These are phyloP conservation scores for Podocnemis expansa DNA, from an alignment of 2,113 vertebrate species.

Conservation along the genomic window DNA sequence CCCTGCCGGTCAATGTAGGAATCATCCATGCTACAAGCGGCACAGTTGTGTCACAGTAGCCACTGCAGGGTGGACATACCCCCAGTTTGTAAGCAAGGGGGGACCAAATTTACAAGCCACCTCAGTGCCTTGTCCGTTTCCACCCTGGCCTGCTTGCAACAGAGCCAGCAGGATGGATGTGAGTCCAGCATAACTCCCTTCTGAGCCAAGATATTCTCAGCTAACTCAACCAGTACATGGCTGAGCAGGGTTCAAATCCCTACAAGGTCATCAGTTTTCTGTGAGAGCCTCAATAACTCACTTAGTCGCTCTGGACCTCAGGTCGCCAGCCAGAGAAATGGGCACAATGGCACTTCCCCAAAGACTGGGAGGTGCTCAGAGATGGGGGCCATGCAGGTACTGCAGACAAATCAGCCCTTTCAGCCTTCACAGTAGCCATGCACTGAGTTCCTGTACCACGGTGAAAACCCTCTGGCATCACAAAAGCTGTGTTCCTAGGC, in stretches of 20 bases:
- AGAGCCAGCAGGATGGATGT: neutral
- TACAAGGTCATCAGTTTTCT: too few species aligned
- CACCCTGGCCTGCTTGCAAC: neutral
- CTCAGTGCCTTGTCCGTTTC: too few species aligned
- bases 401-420: neutral
- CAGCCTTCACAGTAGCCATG: fast-evolving
- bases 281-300: neutral
- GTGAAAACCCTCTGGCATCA: fast-evolving
- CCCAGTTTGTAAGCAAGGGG: neutral
- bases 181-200: neutral
- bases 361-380: too few species aligned
- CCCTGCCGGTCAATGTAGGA: too few species aligned
- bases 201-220: neutral
- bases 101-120: neutral
- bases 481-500: neutral
- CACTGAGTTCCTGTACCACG: fast-evolving
- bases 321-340: neutral
- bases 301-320: neutral
- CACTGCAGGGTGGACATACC: neutral
- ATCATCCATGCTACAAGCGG: too few species aligned
- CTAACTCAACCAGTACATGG: neutral
- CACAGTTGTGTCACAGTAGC: neutral
- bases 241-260: neutral
- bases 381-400: neutral
- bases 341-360: neutral